phyloP scores from a whole-genome alignment of 2,797 vertebrate genomes.

The Hozukius guyotensis region DNA sequence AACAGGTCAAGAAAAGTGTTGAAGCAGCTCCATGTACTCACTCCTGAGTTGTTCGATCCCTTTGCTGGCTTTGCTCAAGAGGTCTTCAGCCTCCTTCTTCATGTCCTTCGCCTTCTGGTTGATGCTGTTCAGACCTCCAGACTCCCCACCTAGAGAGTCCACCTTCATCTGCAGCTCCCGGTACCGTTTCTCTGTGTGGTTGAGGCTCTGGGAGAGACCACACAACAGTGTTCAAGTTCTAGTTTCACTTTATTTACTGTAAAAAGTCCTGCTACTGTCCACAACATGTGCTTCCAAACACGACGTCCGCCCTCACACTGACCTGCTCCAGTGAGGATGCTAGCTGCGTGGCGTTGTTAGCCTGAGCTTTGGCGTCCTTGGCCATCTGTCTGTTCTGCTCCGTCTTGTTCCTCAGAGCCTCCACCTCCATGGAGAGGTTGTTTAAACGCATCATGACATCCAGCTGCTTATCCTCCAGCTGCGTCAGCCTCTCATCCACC shows the following conservation, averaged over 20 bases:
- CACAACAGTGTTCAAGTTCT: background rate
- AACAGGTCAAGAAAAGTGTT: background rate
- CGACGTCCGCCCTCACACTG: background rate
- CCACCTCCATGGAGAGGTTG: constrained; percentile 77
- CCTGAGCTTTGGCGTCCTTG: constrained; percentile 72
- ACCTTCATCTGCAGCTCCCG: constrained; percentile 79
- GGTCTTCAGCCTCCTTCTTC: constrained; percentile 81
- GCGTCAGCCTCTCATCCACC: constrained; percentile 75
- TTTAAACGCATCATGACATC: constrained; percentile 77
- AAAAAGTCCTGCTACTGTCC: background rate
- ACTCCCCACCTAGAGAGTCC: constrained; percentile 61
- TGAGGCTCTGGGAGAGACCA: constrained; percentile 73
- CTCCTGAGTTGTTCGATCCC: constrained; percentile 83
- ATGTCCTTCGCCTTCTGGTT: constrained; percentile 75
- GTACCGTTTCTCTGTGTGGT: constrained; percentile 77
- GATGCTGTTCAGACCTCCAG: constrained; percentile 59
- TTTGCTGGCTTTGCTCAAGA: constrained; percentile 81
- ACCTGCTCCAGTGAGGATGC: constrained; percentile 81
- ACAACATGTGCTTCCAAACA: background rate
- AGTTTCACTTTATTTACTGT: background rate
- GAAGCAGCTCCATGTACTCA: constrained; percentile 56
- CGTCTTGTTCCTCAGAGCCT: constrained; percentile 76
- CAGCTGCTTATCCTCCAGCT: constrained; percentile 80
- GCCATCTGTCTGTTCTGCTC: constrained; percentile 75
- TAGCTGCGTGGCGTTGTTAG: constrained; percentile 70